phyloP scores from a whole-genome alignment of 1,140 invertebrate genomes.

The Eubasilissa regina region DNA sequence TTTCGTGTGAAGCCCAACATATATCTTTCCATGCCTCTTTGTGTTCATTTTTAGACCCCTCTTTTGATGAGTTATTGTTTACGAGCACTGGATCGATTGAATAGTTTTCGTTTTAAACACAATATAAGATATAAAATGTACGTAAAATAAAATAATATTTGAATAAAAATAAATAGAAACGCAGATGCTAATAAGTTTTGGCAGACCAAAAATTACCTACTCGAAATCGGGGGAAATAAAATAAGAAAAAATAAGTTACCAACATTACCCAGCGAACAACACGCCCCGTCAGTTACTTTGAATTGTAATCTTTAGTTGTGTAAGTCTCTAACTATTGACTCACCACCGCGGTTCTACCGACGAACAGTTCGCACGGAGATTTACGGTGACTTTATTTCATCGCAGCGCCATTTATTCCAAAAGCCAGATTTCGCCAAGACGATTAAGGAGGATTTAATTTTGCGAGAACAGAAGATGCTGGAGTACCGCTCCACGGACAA shows the following conservation, averaged over 20 bases:
- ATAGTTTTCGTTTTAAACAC: too few species aligned
- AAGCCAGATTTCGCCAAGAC: conserved; percentile 35
- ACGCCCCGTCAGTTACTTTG: not conserved
- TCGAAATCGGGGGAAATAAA: too few species aligned
- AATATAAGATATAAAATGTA: too few species aligned
- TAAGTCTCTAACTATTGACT: conserved; percentile 20
- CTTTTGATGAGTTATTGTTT: too few species aligned
- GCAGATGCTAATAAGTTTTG: too few species aligned
- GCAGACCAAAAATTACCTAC: too few species aligned
- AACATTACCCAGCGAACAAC: not conserved
- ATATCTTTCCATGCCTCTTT: too few species aligned
- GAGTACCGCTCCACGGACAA: conserved; percentile 22
- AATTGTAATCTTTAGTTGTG: conserved; percentile 7
- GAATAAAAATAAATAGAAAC: too few species aligned
- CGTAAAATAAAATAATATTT: too few species aligned
- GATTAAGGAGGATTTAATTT: conserved; percentile 38
- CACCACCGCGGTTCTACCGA: not conserved
- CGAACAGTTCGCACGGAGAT: conserved; percentile 27
- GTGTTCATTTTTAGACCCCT: too few species aligned
- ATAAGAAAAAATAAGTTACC: not conserved
- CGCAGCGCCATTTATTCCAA: conserved; percentile 18
- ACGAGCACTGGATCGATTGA: too few species aligned
- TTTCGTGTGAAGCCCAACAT: too few species aligned
- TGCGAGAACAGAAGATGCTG: conserved; percentile 17
- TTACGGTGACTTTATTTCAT: conserved; percentile 35